Conservation (phyloP, 2,113 vertebrate genomes). For the Protobothrops flavoviridis region DNA sequence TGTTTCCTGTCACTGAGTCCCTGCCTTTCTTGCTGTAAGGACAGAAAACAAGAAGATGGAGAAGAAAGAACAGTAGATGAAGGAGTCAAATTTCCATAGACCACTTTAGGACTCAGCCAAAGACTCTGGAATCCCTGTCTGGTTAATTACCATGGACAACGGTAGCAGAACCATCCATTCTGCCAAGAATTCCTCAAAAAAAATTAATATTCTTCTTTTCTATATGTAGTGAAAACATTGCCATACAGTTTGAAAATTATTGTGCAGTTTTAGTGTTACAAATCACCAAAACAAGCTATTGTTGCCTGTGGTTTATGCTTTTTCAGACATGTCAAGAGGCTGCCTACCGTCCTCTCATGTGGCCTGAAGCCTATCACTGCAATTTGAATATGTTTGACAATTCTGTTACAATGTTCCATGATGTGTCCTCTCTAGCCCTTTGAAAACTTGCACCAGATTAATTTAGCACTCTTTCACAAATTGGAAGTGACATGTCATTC, state of each 20-base stretch:
- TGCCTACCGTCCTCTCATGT: slow-evolving; percentile 20
- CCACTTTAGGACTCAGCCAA: background rate
- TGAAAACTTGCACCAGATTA: slow-evolving; percentile 47
- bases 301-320: slow-evolving; percentile 4
- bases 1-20: background rate
- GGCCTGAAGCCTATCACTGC: slow-evolving; percentile 29
- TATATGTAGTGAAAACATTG: background rate
- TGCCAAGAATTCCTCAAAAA: background rate
- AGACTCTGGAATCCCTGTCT: background rate
- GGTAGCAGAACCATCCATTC: background rate
- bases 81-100: background rate
- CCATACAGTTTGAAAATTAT: slow-evolving; percentile 15
- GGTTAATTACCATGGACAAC: background rate
- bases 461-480: slow-evolving; percentile 46
- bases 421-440: slow-evolving; percentile 10
- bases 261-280: background rate
- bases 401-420: slow-evolving; percentile 19
- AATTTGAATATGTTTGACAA: slow-evolving; percentile 30
- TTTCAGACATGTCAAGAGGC: slow-evolving; percentile 29
- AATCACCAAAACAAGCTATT: background rate
- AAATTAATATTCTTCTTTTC: slow-evolving; percentile 6
- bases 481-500: slow-evolving; percentile 45
- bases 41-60: background rate
- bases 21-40: background rate
- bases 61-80: background rate